Conservation (phyloP, 92 coral and sea anemone species). For the Zoanthus solanderi region DNA sequence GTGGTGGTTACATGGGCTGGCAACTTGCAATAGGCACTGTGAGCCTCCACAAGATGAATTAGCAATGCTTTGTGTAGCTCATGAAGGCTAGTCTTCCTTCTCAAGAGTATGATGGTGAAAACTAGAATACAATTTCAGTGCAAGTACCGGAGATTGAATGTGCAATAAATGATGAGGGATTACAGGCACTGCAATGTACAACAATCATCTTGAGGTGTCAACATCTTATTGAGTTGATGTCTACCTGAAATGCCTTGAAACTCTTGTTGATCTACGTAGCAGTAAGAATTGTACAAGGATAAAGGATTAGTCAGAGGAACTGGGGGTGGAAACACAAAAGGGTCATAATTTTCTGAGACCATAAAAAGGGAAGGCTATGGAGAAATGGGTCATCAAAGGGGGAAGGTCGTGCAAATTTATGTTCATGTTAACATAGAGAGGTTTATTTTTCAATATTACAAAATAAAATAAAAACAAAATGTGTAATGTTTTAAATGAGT, state of each 20-base stretch:
- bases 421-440: no score
- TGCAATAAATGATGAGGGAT: constrained; percentile 43
- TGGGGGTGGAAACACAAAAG: neutral
- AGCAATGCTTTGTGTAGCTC: constrained; percentile 21
- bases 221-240: constrained; percentile 23
- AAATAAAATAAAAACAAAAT: no score
- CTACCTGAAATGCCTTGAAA: constrained; percentile 12
- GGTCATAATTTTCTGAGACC: neutral
- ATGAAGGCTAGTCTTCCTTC: constrained; percentile 68
- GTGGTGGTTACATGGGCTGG: constrained; percentile 53
- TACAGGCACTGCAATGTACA: constrained; percentile 36
- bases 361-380: neutral
- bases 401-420: neutral
- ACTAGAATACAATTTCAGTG: constrained; percentile 48
- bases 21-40: constrained; percentile 22
- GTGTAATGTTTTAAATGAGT: no score
- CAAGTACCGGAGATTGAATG: constrained; percentile 63
- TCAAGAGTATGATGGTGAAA: constrained; percentile 49
- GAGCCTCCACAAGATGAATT: constrained; percentile 45
- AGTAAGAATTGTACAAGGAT: neutral
- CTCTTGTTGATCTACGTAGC: neutral
- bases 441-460: neutral
- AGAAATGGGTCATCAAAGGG: constrained; percentile 8
- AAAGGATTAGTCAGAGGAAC: neutral
- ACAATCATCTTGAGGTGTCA: constrained; percentile 53